Evolutionary conservation across 2,113 vertebrate genomes (phyloP).

Genomic region (Psittacus erithacus): DNA sequence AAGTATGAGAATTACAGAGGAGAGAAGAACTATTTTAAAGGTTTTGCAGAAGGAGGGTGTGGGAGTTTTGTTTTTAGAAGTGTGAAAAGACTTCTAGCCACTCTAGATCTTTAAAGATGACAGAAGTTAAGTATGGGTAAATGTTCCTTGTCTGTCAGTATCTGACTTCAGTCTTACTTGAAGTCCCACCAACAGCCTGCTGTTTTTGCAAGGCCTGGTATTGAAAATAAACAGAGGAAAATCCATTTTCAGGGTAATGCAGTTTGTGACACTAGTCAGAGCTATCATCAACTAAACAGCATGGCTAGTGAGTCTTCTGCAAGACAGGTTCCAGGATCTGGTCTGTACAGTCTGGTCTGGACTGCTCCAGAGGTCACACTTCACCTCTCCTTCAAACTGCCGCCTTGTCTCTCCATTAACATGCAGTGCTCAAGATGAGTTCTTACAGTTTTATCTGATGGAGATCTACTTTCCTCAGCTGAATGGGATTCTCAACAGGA

Average conservation of each 20-base stretch:
- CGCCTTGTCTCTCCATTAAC: neutral
- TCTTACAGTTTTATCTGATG: neutral
- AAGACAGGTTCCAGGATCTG: neutral
- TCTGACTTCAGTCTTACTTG: neutral
- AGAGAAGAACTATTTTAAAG: conserved; percentile 28
- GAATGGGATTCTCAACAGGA: neutral
- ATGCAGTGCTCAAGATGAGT: neutral
- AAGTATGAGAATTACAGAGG: neutral
- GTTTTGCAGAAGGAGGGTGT: neutral
- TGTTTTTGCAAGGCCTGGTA: neutral
- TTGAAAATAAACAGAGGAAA: neutral
- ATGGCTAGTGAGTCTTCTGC: neutral
- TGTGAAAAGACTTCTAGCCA: neutral
- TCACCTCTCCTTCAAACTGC: neutral
- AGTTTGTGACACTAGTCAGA: neutral
- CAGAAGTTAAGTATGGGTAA: neutral
- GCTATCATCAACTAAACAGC: neutral
- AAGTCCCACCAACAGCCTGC: neutral
- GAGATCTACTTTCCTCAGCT: neutral
- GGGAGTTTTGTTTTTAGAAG: conserved; percentile 19
- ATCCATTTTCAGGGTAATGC: neutral
- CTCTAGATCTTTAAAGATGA: neutral
- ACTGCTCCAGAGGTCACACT: neutral
- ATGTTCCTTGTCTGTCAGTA: neutral
- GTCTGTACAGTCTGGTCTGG: neutral